Percentiles rank a stretch among this genome's conserved stretches.
These are phyloP conservation scores for Monodelphis domestica DNA, from an alignment of 2,797 vertebrate genomes.

Conservation along the genomic window DNA sequence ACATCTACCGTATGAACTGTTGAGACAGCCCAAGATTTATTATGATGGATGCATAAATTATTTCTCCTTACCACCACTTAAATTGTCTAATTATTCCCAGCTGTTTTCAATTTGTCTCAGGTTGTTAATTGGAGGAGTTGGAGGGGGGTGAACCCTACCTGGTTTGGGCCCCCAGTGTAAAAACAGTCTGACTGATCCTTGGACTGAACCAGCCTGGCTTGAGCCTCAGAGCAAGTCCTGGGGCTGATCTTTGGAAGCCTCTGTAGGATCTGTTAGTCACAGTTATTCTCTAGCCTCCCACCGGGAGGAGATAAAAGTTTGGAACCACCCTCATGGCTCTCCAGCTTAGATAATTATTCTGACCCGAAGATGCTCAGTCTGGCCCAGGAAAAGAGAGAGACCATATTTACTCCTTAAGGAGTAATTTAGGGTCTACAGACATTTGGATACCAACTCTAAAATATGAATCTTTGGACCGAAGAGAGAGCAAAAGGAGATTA, in stretches of 20 bases:
- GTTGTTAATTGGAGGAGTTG: constrained; percentile 91
- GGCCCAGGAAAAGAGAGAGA: constrained; percentile 70
- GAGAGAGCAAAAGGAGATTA: constrained; percentile 15
- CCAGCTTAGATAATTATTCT: constrained; percentile 82
- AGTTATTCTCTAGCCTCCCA: constrained; percentile 82
- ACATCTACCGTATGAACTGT: constrained; percentile 88
- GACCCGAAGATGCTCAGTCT: constrained; percentile 79
- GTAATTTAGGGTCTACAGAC: constrained; percentile 79
- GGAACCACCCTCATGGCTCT: constrained; percentile 81
- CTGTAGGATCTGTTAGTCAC: constrained; percentile 87
- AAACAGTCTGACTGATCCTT: not conserved
- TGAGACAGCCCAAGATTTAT: constrained; percentile 99
- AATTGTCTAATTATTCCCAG: constrained; percentile 99
- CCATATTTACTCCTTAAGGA: constrained; percentile 83
- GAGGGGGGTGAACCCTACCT: constrained; percentile 84
- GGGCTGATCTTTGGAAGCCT: constrained; percentile 87
- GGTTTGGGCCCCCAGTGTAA: not conserved
- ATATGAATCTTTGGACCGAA: constrained; percentile 85
- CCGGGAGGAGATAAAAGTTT: constrained; percentile 80
- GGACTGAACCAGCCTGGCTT: not conserved
- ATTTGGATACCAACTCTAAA: constrained; percentile 79
- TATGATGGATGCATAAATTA: constrained; percentile 96
- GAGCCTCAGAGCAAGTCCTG: constrained; percentile 35
- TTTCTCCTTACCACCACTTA: constrained; percentile 96
- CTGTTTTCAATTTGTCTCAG: constrained; percentile 94